Evolutionary conservation across 2,888 invertebrate genomes (phyloP).

Genomic region (Azorinus chamasolen): DNA sequence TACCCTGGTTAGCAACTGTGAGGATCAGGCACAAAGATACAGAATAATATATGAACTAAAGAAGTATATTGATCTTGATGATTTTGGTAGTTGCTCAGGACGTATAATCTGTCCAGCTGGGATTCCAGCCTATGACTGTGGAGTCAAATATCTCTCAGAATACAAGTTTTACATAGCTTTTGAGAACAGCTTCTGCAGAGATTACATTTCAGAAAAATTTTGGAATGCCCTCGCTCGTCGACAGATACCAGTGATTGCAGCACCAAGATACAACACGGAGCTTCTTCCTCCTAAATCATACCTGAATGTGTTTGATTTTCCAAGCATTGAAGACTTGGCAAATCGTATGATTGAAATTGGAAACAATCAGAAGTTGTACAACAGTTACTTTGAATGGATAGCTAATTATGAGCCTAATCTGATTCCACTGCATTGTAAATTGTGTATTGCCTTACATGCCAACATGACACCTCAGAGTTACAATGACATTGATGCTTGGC

Average conservation of each 20-base stretch:
- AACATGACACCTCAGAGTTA: constrained; percentile 59
- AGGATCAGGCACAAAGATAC: constrained; percentile 55
- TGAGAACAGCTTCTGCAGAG: constrained; percentile 75
- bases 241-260: constrained; percentile 74
- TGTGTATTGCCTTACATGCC: constrained; percentile 74
- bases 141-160: constrained; percentile 47
- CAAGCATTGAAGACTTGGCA: constrained; percentile 54
- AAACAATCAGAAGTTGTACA: constrained; percentile 66
- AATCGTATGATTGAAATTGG: constrained; percentile 64
- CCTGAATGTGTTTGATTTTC: constrained; percentile 67
- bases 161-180: constrained; percentile 75
- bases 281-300: constrained; percentile 53
- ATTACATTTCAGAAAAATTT: constrained; percentile 76
- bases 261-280: constrained; percentile 59
- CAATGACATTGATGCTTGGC: constrained; percentile 62
- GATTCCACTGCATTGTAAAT: constrained; percentile 65
- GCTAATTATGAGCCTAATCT: constrained; percentile 59
- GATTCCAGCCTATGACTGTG: too few relatives aligned
- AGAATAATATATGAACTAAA: constrained; percentile 52
- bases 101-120: constrained; percentile 7
- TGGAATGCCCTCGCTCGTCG: constrained; percentile 66
- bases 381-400: constrained; percentile 73
- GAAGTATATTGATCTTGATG: constrained; percentile 42
- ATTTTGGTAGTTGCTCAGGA: constrained; percentile 45
- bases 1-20: constrained; percentile 57